A percentile compares a stretch with the other conserved stretches of the same genome.
phyloP scores from a whole-genome alignment of 1,140 invertebrate genomes.

The Drosophila pruinosa region DNA sequence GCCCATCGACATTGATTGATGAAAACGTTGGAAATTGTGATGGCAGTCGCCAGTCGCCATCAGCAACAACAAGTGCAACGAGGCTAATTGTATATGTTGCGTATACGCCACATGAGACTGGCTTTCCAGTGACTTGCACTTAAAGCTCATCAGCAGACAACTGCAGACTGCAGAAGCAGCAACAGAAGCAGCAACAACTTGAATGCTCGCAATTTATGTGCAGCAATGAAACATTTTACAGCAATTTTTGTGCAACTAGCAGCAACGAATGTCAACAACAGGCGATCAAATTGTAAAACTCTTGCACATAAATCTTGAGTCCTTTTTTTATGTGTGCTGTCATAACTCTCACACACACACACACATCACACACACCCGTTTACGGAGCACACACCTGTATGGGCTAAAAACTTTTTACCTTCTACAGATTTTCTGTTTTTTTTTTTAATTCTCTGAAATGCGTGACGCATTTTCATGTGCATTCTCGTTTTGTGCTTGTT shows the following conservation, averaged over 20 bases:
- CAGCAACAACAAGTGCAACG: constrained; percentile 2
- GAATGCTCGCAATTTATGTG: constrained; percentile 63
- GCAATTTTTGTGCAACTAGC: constrained; percentile 48
- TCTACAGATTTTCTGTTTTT: not conserved
- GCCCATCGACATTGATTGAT: constrained; percentile 73
- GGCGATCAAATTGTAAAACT: constrained; percentile 76
- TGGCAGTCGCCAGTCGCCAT: not conserved
- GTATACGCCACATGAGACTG: constrained; percentile 41
- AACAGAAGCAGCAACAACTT: constrained; percentile 6
- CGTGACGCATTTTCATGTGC: constrained; percentile 72
- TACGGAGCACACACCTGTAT: constrained; percentile 47
- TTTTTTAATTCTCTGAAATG: constrained; percentile 55
- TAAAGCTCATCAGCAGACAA: constrained; percentile 48
- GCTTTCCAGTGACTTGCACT: constrained; percentile 35
- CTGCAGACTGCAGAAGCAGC: constrained; percentile 10
- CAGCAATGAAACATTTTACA: constrained; percentile 59
- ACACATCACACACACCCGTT: constrained; percentile 10
- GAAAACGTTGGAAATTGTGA: constrained; percentile 69
- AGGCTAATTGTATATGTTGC: constrained; percentile 58
- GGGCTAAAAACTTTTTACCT: constrained; percentile 30
- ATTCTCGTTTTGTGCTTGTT: constrained; percentile 30
- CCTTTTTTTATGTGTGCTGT: constrained; percentile 46
- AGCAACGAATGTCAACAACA: constrained; percentile 63
- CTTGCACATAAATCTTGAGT: constrained; percentile 73
- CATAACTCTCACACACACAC: constrained; percentile 49